These are phyloP conservation scores for Struthidea cinerea DNA, from an alignment of 2,113 vertebrate genomes.

Conservation along the genomic window DNA sequence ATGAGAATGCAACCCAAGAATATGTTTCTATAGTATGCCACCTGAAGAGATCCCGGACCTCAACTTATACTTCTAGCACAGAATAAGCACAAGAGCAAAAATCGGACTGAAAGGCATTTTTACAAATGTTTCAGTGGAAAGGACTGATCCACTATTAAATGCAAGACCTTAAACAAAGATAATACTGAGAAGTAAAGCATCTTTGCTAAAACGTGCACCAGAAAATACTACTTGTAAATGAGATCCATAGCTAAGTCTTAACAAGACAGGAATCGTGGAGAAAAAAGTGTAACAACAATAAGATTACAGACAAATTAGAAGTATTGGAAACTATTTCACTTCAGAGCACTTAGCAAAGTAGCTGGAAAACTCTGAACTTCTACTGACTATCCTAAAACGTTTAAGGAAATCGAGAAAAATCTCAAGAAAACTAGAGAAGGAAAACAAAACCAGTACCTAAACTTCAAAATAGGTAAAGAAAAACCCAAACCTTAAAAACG, in stretches of 20 bases:
- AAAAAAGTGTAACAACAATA: not conserved
- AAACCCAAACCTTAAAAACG: not conserved
- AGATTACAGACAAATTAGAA: not conserved
- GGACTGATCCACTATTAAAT: not conserved
- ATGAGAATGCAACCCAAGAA: not conserved
- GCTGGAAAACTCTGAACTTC: not conserved
- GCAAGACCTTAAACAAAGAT: not conserved
- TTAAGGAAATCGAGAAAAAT: not conserved
- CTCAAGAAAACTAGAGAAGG: not conserved
- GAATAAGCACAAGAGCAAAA: not conserved
- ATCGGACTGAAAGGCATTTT: not conserved
- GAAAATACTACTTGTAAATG: not conserved
- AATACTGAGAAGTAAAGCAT: not conserved
- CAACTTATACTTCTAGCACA: not conserved
- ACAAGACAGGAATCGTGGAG: accelerated
- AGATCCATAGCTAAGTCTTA: not conserved
- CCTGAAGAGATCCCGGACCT: not conserved
- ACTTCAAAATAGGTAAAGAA: not conserved
- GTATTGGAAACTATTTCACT: not conserved
- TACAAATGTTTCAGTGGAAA: not conserved
- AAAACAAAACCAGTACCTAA: not conserved
- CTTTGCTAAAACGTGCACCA: not conserved
- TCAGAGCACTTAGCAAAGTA: not conserved
- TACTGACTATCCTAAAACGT: not conserved
- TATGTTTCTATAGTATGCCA: not conserved